A percentile compares a stretch with the other conserved stretches of the same genome.
Conservation (phyloP, 2,888 invertebrate species). For the Drosophila planitibia region DNA sequence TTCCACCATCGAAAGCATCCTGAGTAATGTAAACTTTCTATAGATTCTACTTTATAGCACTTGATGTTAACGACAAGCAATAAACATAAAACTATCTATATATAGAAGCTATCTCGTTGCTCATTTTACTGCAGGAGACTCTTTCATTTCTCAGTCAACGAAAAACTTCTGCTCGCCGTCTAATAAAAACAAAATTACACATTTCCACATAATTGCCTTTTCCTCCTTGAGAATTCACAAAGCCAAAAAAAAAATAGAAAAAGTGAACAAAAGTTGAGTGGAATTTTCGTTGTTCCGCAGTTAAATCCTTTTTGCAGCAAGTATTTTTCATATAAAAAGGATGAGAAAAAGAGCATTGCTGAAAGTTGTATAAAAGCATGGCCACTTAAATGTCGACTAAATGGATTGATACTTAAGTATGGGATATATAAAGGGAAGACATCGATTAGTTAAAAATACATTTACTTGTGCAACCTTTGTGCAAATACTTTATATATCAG, state of each 20-base stretch:
- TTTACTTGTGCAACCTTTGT: background rate
- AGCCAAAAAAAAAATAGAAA: background rate
- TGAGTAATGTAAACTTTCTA: slow-evolving; percentile 76
- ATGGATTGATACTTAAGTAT: background rate
- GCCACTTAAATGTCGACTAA: background rate
- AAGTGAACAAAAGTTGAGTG: background rate
- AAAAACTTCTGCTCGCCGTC: background rate
- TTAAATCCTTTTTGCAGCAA: slow-evolving; percentile 10
- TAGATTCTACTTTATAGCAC: slow-evolving; percentile 37
- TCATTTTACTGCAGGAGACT: slow-evolving; percentile 11
- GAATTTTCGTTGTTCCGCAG: slow-evolving; percentile 8
- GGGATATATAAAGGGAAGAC: background rate
- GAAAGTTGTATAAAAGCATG: background rate
- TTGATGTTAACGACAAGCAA: slow-evolving; percentile 46
- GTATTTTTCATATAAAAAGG: background rate
- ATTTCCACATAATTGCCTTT: slow-evolving; percentile 45
- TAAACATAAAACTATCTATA: slow-evolving; percentile 45
- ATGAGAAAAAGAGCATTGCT: background rate
- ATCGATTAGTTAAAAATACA: background rate
- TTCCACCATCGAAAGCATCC: slow-evolving; percentile 73
- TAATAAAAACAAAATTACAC: slow-evolving; percentile 21
- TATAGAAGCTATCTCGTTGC: background rate
- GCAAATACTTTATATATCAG: background rate
- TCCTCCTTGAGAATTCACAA: background rate
- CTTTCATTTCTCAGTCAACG: slow-evolving; percentile 5